These are phyloP conservation scores for Porites australiensis DNA, from an alignment of 64 coral and sea anemone species.

Conservation along the genomic window DNA sequence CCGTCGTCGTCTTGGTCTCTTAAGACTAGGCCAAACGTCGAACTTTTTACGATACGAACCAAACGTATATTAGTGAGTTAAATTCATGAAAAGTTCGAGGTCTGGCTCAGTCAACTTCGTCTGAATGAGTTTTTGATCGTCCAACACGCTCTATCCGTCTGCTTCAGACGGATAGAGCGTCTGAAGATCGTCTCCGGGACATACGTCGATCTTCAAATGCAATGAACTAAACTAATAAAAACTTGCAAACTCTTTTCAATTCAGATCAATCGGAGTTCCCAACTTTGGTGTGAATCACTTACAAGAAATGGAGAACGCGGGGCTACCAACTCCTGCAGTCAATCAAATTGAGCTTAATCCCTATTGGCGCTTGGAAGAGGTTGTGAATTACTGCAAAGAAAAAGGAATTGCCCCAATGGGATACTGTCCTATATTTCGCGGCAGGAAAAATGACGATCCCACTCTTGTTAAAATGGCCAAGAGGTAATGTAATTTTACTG, in stretches of 20 bases:
- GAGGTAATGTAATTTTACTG: conserved; percentile 27
- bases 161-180: no score
- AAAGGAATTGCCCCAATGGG: conserved; percentile 37
- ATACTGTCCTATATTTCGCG: neutral
- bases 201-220: no score
- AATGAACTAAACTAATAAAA: no score
- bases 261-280: conserved; percentile 60
- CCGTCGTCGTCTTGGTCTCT: no score
- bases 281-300: conserved; percentile 44
- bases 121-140: no score
- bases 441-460: conserved; percentile 57
- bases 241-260: neutral
- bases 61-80: no score
- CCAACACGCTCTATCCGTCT: no score
- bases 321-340: conserved; percentile 43
- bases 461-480: conserved; percentile 57
- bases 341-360: conserved; percentile 77
- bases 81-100: no score
- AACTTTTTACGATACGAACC: no score
- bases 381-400: conserved; percentile 60
- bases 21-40: no score
- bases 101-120: no score
- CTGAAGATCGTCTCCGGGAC: no score
- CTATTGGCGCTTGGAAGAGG: conserved; percentile 49
- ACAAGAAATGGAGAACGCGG: conserved; percentile 52